Percentiles rank a stretch among this genome's conserved stretches.
phyloP scores from a whole-genome alignment of 2,888 invertebrate species.

The Carpatolechia fugitivella region DNA sequence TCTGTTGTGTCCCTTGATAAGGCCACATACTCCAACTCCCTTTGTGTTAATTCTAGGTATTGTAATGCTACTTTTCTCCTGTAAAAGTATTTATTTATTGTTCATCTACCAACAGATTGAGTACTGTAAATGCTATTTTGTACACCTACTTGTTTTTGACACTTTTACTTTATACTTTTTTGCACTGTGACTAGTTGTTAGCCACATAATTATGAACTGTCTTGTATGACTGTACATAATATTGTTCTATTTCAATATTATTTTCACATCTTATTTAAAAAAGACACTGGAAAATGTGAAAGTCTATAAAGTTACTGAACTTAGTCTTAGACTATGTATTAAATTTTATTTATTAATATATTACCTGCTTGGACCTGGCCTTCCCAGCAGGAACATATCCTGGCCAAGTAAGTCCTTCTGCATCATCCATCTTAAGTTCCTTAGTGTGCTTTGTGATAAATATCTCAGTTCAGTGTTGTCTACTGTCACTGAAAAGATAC shows the following conservation, averaged over 20 bases:
- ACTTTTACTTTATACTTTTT: too few species aligned
- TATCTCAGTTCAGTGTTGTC: conserved; percentile 75
- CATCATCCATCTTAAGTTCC: conserved; percentile 96
- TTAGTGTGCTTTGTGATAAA: conserved; percentile 85
- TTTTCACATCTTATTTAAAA: too few species aligned
- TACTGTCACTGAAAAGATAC: conserved; percentile 54
- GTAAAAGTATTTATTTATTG: too few species aligned
- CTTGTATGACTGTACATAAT: too few species aligned
- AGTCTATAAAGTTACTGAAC: not conserved
- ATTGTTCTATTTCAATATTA: not conserved
- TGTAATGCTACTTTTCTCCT: conserved; percentile 91
- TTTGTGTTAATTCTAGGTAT: conserved; percentile 91
- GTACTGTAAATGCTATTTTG: too few species aligned
- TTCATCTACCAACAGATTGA: too few species aligned
- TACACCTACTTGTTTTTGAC: too few species aligned
- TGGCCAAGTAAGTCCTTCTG: conserved; percentile 96
- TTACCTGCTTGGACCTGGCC: conserved; percentile 88
- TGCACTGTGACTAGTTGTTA: too few species aligned
- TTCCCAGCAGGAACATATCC: conserved; percentile 96
- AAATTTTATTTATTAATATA: too few species aligned
- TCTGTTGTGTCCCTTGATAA: conserved; percentile 98
- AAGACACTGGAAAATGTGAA: too few species aligned
- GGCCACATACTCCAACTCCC: conserved; percentile 96
- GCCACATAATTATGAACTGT: too few species aligned
- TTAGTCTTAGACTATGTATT: not conserved